A percentile compares a stretch with the other conserved stretches of the same genome.
phyloP scores from a whole-genome alignment of 1,140 invertebrate species.

The Drosophila orosa region DNA sequence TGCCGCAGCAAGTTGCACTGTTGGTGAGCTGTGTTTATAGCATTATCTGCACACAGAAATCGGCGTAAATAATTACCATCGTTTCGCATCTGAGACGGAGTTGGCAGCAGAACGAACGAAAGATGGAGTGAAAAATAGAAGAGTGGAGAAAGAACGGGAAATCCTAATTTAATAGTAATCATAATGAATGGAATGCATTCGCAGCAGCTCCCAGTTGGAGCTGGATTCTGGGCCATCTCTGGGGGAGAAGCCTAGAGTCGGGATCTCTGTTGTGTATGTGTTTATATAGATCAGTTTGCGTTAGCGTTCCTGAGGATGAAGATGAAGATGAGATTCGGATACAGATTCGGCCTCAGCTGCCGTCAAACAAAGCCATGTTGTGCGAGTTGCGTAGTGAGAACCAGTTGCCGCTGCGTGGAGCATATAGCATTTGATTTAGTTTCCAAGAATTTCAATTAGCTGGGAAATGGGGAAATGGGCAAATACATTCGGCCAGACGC shows the following conservation, averaged over 20 bases:
- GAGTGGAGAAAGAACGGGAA: conserved; percentile 54
- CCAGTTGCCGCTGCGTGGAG: conserved; percentile 36
- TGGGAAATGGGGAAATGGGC: conserved; percentile 48
- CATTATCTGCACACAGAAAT: conserved; percentile 57
- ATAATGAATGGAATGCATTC: conserved; percentile 65
- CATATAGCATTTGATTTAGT: conserved; percentile 53
- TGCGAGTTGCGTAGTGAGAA: conserved; percentile 37
- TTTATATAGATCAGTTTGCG: conserved; percentile 36
- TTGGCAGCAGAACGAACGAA: conserved; percentile 45
- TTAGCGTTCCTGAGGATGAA: conserved; percentile 41
- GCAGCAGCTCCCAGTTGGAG: conserved; percentile 35
- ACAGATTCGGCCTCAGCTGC: conserved; percentile 4
- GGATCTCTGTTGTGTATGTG: neutral
- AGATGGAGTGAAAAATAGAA: conserved; percentile 38
- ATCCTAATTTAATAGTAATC: conserved; percentile 68
- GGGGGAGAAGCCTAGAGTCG: conserved; percentile 11
- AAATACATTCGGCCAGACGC: conserved; percentile 36
- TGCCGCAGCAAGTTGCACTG: conserved; percentile 30
- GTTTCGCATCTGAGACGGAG: conserved; percentile 45
- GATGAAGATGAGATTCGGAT: conserved; percentile 26
- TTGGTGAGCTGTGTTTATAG: conserved; percentile 24
- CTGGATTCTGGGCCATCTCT: conserved; percentile 37
- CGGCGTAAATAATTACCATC: conserved; percentile 64
- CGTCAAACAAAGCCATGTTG: conserved; percentile 21
- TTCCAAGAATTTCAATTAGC: conserved; percentile 61